Conservation (phyloP, 2,797 vertebrate genomes). For the Cichlasoma orientale region DNA sequence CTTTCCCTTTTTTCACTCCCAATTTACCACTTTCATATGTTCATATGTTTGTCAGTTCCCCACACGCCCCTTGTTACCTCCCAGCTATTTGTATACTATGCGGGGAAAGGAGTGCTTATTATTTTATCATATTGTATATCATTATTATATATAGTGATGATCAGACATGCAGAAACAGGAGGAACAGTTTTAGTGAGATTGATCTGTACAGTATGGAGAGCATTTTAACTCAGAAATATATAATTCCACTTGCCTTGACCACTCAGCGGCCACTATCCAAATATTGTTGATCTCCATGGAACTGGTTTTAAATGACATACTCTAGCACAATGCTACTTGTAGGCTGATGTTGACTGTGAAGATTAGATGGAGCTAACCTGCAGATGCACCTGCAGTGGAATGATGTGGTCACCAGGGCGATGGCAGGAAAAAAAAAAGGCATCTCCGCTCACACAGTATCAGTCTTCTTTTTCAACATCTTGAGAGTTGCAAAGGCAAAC, state of each 20-base stretch:
- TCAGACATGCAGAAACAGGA: neutral
- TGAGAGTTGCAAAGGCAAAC: neutral
- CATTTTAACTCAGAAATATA: neutral
- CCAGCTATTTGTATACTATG: conserved; percentile 22
- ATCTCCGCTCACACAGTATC: neutral
- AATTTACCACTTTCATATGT: neutral
- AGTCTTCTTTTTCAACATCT: neutral
- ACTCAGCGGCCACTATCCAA: neutral
- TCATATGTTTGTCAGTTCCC: conserved; percentile 17
- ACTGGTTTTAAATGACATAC: neutral
- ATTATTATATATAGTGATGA: conserved; percentile 50
- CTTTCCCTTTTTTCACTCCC: neutral
- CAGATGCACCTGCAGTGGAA: neutral
- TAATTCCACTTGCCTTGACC: neutral
- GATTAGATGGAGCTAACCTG: neutral
- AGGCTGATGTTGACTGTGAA: conserved; percentile 2
- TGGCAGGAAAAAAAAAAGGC: neutral
- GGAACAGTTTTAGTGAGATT: neutral
- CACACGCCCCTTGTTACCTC: conserved; percentile 40
- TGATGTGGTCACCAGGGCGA: conserved; percentile 13
- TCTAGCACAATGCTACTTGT: neutral
- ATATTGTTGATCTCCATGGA: neutral
- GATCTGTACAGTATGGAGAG: neutral
- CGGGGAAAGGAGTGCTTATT: conserved; percentile 23
- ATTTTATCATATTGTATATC: conserved; percentile 27